These are phyloP conservation scores for Pollenia labialis DNA, from an alignment of 2,888 invertebrate genomes.

Conservation along the genomic window DNA sequence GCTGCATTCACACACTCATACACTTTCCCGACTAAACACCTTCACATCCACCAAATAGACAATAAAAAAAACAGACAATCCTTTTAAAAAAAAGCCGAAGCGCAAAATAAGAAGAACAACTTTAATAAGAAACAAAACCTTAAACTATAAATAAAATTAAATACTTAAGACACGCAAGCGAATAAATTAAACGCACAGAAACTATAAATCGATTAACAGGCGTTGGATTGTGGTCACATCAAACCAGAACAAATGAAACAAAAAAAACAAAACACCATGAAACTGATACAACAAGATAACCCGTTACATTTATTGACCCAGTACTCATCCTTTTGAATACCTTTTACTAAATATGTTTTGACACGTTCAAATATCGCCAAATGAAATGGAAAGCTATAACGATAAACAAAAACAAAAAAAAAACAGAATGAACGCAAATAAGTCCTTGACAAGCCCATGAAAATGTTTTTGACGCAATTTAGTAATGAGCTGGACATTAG, in stretches of 20 bases:
- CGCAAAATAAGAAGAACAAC: neutral
- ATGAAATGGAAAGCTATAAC: constrained; percentile 31
- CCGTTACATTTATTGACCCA: constrained; percentile 60
- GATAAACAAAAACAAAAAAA: neutral
- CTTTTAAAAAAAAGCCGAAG: constrained; percentile 15
- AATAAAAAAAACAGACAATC: constrained; percentile 39
- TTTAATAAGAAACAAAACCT: neutral
- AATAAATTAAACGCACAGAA: constrained; percentile 26
- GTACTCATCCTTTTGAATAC: neutral
- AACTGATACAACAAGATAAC: constrained; percentile 16
- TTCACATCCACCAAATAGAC: neutral
- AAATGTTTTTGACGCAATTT: constrained; percentile 27
- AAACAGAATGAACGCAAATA: constrained; percentile 13
- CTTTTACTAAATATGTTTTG: constrained; percentile 29
- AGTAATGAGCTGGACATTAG: constrained; percentile 18
- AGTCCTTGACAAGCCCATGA: constrained; percentile 69
- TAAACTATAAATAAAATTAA: constrained; percentile 44
- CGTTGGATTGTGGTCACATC: constrained; percentile 40
- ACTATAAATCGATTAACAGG: constrained; percentile 68
- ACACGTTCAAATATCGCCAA: constrained; percentile 14
- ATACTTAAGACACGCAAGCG: constrained; percentile 60
- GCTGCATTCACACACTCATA: constrained; percentile 10
- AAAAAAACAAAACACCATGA: neutral
- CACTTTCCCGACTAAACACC: neutral
- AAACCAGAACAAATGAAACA: neutral